Conservation (phyloP, 2,113 vertebrate species). For the Felis chaus region DNA sequence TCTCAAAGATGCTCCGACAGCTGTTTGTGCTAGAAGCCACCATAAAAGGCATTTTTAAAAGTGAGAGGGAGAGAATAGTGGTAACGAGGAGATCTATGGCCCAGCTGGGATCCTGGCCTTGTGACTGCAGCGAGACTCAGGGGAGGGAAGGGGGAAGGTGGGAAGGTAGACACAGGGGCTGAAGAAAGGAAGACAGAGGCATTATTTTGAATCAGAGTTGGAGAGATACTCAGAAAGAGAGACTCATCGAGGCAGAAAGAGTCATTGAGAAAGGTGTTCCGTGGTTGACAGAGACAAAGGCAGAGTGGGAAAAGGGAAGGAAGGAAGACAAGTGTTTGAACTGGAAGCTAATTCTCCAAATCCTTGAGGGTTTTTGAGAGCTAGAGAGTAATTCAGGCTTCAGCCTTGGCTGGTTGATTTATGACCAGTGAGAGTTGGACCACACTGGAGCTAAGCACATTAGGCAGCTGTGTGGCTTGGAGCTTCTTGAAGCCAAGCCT, state of each 20-base stretch:
- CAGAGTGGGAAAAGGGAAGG: conserved; percentile 22
- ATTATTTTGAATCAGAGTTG: neutral
- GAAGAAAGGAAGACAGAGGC: neutral
- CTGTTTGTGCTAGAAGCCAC: conserved; percentile 83
- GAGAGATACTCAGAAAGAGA: neutral
- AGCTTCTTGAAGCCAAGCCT: neutral
- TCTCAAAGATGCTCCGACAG: conserved; percentile 74
- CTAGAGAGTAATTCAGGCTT: conserved; percentile 65
- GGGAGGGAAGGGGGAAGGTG: neutral
- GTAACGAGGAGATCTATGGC: conserved; percentile 73
- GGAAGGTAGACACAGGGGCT: neutral
- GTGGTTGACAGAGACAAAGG: conserved; percentile 42
- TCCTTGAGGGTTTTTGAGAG: conserved; percentile 79
- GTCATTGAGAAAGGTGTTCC: neutral
- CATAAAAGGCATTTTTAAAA: conserved; percentile 84
- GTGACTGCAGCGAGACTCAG: neutral
- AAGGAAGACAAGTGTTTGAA: conserved; percentile 66
- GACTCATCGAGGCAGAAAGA: neutral
- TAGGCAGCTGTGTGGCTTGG: neutral
- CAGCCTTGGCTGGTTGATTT: conserved; percentile 75
- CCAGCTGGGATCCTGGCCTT: conserved; percentile 59
- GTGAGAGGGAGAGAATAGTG: conserved; percentile 66
- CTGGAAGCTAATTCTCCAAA: conserved; percentile 61
- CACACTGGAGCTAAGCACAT: neutral
- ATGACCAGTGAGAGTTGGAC: conserved; percentile 54